Evolutionary conservation across 2,888 invertebrate genomes (phyloP).

Genomic region (Nephrotoma appendiculata): DNA sequence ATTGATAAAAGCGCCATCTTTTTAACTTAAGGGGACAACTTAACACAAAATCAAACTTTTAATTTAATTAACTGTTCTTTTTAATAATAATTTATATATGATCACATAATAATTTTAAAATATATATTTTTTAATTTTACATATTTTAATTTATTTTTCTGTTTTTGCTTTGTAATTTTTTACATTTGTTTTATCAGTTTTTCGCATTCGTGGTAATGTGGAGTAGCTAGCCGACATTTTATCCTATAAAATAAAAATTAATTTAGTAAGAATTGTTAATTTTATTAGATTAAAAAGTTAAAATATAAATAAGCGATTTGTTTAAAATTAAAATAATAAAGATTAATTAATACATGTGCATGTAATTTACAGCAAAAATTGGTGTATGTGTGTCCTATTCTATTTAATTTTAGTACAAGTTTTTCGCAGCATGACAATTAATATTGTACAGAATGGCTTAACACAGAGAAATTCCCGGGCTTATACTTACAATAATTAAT

Average conservation of each 20-base stretch:
- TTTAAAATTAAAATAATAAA: no score
- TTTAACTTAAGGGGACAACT: neutral
- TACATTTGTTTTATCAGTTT: constrained; percentile 22
- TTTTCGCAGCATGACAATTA: neutral
- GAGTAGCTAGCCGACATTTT: constrained; percentile 33
- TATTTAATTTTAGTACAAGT: neutral
- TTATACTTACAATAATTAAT: no score
- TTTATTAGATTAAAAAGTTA: neutral
- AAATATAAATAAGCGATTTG: no score
- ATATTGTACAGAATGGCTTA: no score
- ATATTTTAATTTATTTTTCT: constrained; percentile 13
- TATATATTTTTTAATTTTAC: neutral
- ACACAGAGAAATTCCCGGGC: no score
- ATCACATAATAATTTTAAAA: neutral
- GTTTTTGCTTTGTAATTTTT: constrained; percentile 14
- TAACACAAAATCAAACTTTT: neutral
- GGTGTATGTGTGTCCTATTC: neutral
- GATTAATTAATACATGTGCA: neutral
- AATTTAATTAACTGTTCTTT: neutral
- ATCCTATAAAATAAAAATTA: constrained; percentile 22
- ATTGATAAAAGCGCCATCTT: neutral
- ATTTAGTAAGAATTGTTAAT: neutral
- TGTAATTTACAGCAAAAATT: neutral
- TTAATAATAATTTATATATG: neutral
- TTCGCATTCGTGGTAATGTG: constrained; percentile 30